Base-by-base conservation (phyloP, 37 sponge, comb jelly and placozoan species). In the Agelas oroides region DNA sequence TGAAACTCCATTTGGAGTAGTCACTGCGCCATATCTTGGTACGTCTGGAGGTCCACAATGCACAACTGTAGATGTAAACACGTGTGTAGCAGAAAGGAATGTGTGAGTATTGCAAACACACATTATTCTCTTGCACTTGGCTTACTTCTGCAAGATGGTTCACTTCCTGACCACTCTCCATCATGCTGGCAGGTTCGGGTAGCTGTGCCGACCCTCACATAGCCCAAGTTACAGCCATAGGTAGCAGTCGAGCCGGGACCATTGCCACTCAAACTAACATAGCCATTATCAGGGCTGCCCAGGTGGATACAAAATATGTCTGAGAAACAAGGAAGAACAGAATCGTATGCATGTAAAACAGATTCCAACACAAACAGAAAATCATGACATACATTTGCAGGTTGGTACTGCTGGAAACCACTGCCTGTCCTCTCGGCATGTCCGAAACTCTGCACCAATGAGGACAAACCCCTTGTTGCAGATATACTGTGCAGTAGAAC, bases 201-300 rank as follows among this genome's bases (percentile, higher is more conserved):
- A 1, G 76, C 38, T 3, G 53, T 57, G 33, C 90, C 90, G 28
- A 70, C 58, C 75, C 84, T 59, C 21, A 27, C 57, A 52, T 71
- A 93, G 36, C 79, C 79, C 32, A 71, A 46, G 37, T 88, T 83
- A 65, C 94, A 93, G 28, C 53, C 61, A 62, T 86, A 93, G 24
- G 79, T 85, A 13, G 78, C 89, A 23, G 25, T 57, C 28, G 86
- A 63, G 0, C 86, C 79, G 31, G 61, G 71, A 21, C 62, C 25
- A 52, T 76, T 86, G 12, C 69, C 71, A 16, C 27, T 28, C 5
- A 35, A 17, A 17, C 30, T 30, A 0, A 84, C 75, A 15, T 38
- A 17, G 20, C 90, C 90, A 74, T 90, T 84, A 6, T 15, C 28
- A 21, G 81, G 79, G 12, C 31, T 70, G 0, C 54, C 75, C 15